These are phyloP conservation scores for Lasioglossum zephyrum DNA, from an alignment of 2,888 invertebrate species.

Conservation along the genomic window DNA sequence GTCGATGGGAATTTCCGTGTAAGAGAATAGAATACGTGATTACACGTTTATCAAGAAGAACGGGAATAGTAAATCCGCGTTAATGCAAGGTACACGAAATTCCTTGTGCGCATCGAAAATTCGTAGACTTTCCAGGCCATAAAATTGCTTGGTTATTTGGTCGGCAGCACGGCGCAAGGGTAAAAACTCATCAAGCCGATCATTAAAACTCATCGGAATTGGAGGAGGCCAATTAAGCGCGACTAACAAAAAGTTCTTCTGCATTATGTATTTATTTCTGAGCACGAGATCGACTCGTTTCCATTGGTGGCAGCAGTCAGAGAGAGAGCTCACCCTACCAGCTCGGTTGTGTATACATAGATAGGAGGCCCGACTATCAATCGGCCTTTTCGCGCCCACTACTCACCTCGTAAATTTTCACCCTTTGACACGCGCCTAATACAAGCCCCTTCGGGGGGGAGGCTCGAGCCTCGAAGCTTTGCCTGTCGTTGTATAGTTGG, in stretches of 20 bases:
- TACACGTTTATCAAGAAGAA: neutral
- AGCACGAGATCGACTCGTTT: conserved; percentile 10
- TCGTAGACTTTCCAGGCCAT: neutral
- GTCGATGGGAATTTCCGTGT: neutral
- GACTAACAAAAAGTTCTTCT: conserved; percentile 4
- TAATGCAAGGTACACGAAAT: too few relatives aligned
- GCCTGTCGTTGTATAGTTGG: conserved; percentile 21
- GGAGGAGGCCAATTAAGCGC: neutral
- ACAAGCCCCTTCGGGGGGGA: conserved; percentile 70
- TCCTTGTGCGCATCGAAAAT: neutral
- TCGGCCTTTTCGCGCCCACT: conserved; percentile 75
- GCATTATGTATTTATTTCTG: conserved; percentile 11
- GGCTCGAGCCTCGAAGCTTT: conserved; percentile 28
- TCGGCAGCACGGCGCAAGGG: neutral
- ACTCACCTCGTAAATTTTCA: conserved; percentile 82
- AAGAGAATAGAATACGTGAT: neutral
- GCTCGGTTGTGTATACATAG: neutral
- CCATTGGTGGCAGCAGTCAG: neutral
- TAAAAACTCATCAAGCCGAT: neutral
- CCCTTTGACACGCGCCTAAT: conserved; percentile 82
- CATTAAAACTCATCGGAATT: neutral
- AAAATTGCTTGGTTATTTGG: neutral
- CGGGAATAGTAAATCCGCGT: neutral
- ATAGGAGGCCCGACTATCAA: conserved; percentile 69
- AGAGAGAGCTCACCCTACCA: neutral